A percentile compares a stretch with the other conserved stretches of the same genome.
These are phyloP conservation scores for Penaeus japonicus DNA, from an alignment of 1,140 invertebrate species.

Conservation along the genomic window DNA sequence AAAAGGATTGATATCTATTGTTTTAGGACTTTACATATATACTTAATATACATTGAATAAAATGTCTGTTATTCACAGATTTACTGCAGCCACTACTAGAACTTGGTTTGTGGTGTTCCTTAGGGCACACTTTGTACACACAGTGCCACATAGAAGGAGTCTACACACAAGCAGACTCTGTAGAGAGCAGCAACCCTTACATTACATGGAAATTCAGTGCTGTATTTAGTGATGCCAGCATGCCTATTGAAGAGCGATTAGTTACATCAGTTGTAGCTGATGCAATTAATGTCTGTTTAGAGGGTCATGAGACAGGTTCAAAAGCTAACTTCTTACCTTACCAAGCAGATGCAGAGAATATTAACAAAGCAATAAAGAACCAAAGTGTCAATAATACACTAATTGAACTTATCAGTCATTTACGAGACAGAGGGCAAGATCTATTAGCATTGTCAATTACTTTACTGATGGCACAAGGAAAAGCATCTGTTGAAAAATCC, in stretches of 20 bases:
- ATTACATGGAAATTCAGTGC: conserved; percentile 45
- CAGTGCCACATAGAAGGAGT: conserved; percentile 46
- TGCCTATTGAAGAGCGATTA: conserved; percentile 28
- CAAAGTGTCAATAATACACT: neutral
- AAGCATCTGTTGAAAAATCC: neutral
- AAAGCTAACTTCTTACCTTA: neutral
- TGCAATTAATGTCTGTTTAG: conserved; percentile 8
- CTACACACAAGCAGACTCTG: neutral
- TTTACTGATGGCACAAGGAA: neutral
- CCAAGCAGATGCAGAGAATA: neutral
- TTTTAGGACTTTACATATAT: neutral
- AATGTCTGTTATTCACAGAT: conserved; percentile 6
- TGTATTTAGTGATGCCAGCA: conserved; percentile 36
- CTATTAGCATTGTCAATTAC: neutral
- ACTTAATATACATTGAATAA: neutral
- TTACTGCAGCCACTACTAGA: conserved; percentile 18
- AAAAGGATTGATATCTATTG: no score
- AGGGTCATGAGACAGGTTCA: neutral
- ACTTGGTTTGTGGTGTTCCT: conserved; percentile 25
- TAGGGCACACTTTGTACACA: conserved; percentile 25
- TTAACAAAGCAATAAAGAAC: neutral
- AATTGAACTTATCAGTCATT: conserved; percentile 26
- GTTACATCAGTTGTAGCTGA: conserved; percentile 10
- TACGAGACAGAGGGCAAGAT: conserved; percentile 48
- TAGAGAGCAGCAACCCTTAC: conserved; percentile 8